These are phyloP conservation scores for Enteromius anoplus DNA, from an alignment of 2,797 vertebrate genomes.

Conservation along the genomic window DNA sequence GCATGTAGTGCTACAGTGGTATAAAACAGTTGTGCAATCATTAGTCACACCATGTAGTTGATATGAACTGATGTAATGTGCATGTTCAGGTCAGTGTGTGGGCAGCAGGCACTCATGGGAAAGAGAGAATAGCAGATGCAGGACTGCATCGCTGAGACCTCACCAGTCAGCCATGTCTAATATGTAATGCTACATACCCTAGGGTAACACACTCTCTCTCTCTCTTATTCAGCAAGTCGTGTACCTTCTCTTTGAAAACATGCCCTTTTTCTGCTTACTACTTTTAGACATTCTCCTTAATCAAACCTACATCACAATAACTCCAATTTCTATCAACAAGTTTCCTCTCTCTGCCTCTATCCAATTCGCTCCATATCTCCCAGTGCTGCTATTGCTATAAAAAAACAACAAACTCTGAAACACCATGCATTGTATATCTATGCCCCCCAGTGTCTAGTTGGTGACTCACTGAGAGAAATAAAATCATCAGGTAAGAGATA, in stretches of 20 bases:
- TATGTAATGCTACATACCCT: constrained; percentile 39
- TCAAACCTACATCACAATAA: constrained; percentile 45
- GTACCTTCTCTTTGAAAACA: constrained; percentile 39
- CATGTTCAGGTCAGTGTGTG: constrained; percentile 44
- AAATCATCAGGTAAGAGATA: neutral
- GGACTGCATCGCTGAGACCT: constrained; percentile 35
- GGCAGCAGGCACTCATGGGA: constrained; percentile 33
- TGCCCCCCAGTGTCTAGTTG: neutral
- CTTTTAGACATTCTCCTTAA: constrained; percentile 53
- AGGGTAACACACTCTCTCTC: constrained; percentile 31
- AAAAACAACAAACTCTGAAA: constrained; percentile 27
- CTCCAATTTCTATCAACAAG: constrained; percentile 13
- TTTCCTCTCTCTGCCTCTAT: neutral
- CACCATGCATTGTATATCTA: constrained; percentile 20
- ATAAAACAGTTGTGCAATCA: constrained; percentile 33
- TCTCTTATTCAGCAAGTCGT: constrained; percentile 23
- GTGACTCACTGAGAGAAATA: neutral
- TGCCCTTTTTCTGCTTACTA: constrained; percentile 32
- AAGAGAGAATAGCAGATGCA: constrained; percentile 49
- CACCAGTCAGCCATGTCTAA: constrained; percentile 52
- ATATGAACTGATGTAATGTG: constrained; percentile 39
- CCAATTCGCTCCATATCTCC: neutral
- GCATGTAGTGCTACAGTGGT: neutral
- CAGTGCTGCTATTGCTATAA: constrained; percentile 36
- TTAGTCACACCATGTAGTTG: constrained; percentile 35